phyloP scores from a whole-genome alignment of 2,113 vertebrate genomes.

The Oenanthe melanoleuca region DNA sequence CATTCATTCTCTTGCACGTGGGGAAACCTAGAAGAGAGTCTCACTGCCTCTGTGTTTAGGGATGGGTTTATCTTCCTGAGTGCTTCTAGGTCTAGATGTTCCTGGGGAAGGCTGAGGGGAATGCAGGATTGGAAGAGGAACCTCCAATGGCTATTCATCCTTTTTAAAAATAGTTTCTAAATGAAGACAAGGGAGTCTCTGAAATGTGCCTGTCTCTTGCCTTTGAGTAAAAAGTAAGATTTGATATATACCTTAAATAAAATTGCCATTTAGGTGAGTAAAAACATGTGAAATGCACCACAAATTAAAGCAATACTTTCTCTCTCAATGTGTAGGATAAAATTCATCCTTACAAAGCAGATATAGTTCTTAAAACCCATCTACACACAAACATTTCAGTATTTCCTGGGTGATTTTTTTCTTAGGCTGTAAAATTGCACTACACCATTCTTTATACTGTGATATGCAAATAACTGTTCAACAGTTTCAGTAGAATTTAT shows the following conservation, averaged over 20 bases:
- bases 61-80: background rate
- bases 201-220: background rate
- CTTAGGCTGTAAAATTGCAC: background rate
- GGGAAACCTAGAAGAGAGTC: background rate
- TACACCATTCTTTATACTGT: background rate
- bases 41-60: background rate
- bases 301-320: background rate
- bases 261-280: background rate
- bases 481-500: background rate
- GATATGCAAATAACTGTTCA: background rate
- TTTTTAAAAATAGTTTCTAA: background rate
- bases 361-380: background rate
- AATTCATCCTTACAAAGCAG: background rate
- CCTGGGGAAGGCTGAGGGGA: accelerated
- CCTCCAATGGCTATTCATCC: background rate
- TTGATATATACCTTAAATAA: background rate
- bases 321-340: background rate
- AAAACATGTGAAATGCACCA: background rate
- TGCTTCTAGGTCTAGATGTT: background rate
- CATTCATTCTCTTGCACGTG: accelerated
- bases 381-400: background rate
- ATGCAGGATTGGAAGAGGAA: background rate
- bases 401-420: background rate
- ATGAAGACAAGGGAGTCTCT: background rate
- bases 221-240: background rate